phyloP scores from a whole-genome alignment of 2,888 invertebrate species.

The Harpagoxenus sublaevis region DNA sequence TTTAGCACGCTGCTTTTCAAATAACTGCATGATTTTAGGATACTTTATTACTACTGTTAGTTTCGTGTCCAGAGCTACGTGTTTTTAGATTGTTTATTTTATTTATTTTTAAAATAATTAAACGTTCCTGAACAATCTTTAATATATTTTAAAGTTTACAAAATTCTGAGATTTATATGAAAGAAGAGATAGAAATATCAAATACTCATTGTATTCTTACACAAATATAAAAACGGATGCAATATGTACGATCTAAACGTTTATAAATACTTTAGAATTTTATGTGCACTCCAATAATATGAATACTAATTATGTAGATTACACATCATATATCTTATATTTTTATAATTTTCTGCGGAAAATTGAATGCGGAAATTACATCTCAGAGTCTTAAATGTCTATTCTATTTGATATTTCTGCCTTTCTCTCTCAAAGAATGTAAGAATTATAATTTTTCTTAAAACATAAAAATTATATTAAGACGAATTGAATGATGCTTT shows the following conservation, averaged over 20 bases:
- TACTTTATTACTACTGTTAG: conserved; percentile 22
- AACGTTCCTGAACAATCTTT: not conserved
- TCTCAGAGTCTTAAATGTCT: conserved; percentile 1
- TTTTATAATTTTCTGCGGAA: conserved; percentile 4
- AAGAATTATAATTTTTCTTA: not conserved
- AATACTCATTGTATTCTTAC: not conserved
- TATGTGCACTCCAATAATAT: not conserved
- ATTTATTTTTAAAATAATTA: not conserved
- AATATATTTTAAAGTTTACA: not conserved
- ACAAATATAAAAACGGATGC: not conserved
- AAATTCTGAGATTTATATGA: conserved; percentile 6
- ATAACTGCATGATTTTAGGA: conserved; percentile 31
- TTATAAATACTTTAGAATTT: not conserved
- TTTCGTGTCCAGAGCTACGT: not conserved
- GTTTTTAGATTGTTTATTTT: not conserved
- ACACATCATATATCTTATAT: not conserved
- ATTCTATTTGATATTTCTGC: not conserved
- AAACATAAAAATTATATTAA: not conserved
- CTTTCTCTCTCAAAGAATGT: not conserved
- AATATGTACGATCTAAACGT: not conserved
- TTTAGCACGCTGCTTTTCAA: conserved; percentile 51
- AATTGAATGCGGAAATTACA: not conserved
- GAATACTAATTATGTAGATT: not conserved
- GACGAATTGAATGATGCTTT: not conserved
- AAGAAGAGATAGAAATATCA: conserved; percentile 1